These are phyloP conservation scores for Oryzias dopingdopingensis DNA, from an alignment of 2,797 vertebrate genomes.

Conservation along the genomic window DNA sequence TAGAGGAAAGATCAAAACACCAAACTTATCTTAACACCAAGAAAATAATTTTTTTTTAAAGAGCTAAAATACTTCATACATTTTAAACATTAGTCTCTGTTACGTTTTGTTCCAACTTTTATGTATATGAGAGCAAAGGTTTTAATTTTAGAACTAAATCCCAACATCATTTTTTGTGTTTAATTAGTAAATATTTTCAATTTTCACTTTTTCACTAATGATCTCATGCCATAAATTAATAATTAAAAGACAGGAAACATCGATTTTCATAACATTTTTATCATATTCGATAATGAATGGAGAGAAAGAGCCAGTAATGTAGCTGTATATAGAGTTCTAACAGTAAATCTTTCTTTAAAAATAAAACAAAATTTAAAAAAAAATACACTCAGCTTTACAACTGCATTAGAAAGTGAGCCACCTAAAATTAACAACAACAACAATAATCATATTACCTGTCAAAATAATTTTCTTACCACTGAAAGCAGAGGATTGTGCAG, in stretches of 20 bases:
- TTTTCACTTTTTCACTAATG: no score
- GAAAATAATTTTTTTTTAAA: no score
- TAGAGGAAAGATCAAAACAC: no score
- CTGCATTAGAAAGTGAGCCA: slow-evolving; percentile 69
- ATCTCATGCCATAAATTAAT: not conserved
- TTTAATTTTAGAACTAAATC: no score
- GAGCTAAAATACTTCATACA: no score
- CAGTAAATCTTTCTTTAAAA: slow-evolving; percentile 42
- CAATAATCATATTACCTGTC: slow-evolving; percentile 69
- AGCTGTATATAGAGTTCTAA: slow-evolving; percentile 75
- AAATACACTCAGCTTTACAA: slow-evolving; percentile 74
- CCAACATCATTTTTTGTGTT: no score
- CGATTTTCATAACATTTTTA: slow-evolving; percentile 74
- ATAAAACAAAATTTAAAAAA: slow-evolving; percentile 53
- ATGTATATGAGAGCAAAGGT: not conserved
- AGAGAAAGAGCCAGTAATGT: slow-evolving; percentile 75
- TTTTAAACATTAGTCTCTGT: not conserved
- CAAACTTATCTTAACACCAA: no score
- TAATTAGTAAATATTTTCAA: no score
- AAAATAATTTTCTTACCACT: slow-evolving; percentile 67
- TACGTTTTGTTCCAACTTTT: not conserved
- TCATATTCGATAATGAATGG: slow-evolving; percentile 72
- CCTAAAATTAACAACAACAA: slow-evolving; percentile 75
- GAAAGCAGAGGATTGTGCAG: slow-evolving; percentile 68
- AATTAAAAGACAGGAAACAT: slow-evolving; percentile 20